phyloP scores from a whole-genome alignment of 2,113 vertebrate genomes.

The Phylloscopus trochiloides region DNA sequence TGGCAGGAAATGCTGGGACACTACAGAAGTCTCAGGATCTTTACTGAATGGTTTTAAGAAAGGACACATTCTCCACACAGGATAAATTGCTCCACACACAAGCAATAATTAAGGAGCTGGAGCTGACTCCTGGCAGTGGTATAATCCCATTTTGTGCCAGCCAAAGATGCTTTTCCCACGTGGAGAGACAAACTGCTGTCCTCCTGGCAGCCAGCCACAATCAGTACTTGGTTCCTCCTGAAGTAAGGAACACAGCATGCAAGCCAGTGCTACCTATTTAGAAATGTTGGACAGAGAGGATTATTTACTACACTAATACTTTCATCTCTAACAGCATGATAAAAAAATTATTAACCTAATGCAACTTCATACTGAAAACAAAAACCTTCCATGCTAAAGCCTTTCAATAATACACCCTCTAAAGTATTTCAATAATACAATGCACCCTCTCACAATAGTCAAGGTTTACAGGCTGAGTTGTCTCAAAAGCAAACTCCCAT shows the following conservation, averaged over 20 bases:
- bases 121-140: neutral
- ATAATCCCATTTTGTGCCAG: neutral
- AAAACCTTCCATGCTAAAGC: neutral
- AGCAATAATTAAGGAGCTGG: neutral
- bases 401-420: neutral
- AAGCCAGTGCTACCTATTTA: neutral
- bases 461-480: neutral
- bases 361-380: neutral
- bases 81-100: neutral
- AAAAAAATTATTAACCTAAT: neutral
- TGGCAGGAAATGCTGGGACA: neutral
- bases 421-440: neutral
- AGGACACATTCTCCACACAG: neutral
- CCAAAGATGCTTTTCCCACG: neutral
- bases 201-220: constrained; percentile 1
- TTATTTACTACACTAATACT: constrained; percentile 12
- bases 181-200: neutral
- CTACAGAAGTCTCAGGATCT: neutral
- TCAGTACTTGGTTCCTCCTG: neutral
- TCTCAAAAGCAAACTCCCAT: neutral
- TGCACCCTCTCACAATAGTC: neutral
- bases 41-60: neutral
- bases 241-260: neutral
- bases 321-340: neutral
- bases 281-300: neutral